A percentile compares a stretch with the other conserved stretches of the same genome.
Evolutionary conservation across 2,797 vertebrate species (phyloP).

Genomic region (Triplophysa bombifrons): DNA sequence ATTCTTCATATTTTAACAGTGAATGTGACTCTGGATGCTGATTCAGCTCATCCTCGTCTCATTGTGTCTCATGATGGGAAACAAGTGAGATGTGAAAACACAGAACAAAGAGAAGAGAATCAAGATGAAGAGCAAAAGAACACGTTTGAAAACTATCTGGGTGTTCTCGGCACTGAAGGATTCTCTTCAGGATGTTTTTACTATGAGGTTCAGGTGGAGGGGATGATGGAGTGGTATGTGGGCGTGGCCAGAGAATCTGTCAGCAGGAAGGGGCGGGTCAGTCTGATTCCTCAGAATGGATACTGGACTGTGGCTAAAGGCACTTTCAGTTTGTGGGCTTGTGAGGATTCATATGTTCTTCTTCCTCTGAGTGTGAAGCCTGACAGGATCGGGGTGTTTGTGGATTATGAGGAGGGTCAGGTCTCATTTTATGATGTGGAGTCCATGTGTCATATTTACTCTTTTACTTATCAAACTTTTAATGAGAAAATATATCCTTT

Average conservation of each 20-base stretch:
- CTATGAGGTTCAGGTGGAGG: no score
- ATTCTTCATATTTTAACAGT: no score
- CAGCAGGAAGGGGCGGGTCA: neutral
- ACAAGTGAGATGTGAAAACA: no score
- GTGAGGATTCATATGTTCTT: neutral
- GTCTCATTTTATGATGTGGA: slow-evolving; percentile 50
- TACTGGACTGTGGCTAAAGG: slow-evolving; percentile 39
- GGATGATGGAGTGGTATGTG: no score
- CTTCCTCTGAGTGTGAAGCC: slow-evolving; percentile 14
- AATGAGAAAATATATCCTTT: slow-evolving; percentile 35
- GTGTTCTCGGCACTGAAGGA: neutral
- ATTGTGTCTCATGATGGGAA: no score
- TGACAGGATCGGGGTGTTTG: slow-evolving; percentile 48
- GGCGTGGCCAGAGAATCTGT: no score
- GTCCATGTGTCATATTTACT: slow-evolving; percentile 39
- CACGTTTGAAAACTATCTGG: neutral
- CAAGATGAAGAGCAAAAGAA: no score
- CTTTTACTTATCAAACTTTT: slow-evolving; percentile 37
- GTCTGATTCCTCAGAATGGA: neutral
- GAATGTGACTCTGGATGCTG: no score
- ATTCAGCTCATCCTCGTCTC: no score
- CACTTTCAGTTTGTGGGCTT: neutral
- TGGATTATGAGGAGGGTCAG: slow-evolving; percentile 35
- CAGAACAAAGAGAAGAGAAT: neutral
- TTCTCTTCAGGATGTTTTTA: no score